Evolutionary conservation across 2,888 invertebrate species (phyloP).

Genomic region (Lordiphosa fenestrarum): DNA sequence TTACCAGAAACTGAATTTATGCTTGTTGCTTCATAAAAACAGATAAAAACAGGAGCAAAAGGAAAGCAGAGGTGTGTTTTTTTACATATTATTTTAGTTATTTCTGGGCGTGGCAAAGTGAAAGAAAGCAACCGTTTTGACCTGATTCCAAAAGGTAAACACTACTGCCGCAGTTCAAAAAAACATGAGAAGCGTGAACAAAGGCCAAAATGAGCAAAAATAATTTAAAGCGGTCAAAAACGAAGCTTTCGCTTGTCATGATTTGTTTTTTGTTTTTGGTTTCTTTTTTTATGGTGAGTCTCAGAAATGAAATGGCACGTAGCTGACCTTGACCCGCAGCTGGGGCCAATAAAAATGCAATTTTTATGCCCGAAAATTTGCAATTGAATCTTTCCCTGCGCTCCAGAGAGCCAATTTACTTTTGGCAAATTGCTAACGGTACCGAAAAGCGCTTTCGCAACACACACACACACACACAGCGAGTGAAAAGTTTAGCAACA

Average conservation of each 20-base stretch:
- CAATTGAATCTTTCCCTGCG: conserved; percentile 30
- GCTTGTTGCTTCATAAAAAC: too few relatives aligned
- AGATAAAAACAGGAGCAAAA: too few relatives aligned
- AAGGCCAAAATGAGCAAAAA: conserved; percentile 51
- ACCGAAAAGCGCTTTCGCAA: conserved; percentile 34
- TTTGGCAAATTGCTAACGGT: conserved; percentile 68
- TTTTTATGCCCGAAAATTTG: conserved; percentile 44
- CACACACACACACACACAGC: conserved; percentile 16
- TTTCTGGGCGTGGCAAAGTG: conserved; percentile 50
- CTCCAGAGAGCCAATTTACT: conserved; percentile 51
- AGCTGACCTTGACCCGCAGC: conserved; percentile 72
- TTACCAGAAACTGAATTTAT: too few relatives aligned
- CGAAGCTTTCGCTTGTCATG: conserved; percentile 57
- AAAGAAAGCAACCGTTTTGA: conserved; percentile 71
- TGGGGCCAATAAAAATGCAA: conserved; percentile 57
- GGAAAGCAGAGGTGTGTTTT: background rate
- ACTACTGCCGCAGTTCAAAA: conserved; percentile 21
- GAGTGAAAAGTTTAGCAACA: conserved; percentile 27
- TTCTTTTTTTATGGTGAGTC: conserved; percentile 12
- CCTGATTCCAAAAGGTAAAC: conserved; percentile 54
- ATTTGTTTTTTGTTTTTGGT: conserved; percentile 15
- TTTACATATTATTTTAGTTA: conserved; percentile 3
- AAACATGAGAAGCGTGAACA: conserved; percentile 51
- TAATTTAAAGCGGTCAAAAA: conserved; percentile 52
- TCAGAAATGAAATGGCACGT: conserved; percentile 67